phyloP scores from a whole-genome alignment of 2,797 vertebrate genomes.

The Argyrosomus regius region DNA sequence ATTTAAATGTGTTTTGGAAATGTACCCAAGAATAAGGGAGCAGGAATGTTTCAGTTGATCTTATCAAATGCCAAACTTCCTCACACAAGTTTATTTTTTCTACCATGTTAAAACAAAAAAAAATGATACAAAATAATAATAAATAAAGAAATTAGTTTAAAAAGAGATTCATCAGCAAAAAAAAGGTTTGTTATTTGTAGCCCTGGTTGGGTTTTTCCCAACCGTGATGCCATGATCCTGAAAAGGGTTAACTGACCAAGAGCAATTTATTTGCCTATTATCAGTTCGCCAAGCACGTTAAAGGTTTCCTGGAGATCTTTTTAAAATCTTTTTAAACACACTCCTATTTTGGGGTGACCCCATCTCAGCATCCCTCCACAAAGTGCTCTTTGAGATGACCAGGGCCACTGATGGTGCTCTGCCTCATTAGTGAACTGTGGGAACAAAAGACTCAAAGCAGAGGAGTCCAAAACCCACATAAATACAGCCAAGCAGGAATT shows the following conservation, averaged over 20 bases:
- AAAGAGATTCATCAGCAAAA: neutral
- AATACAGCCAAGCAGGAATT: slow-evolving; percentile 67
- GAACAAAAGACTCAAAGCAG: slow-evolving; percentile 51
- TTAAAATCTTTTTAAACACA: slow-evolving; percentile 16
- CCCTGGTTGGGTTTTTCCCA: neutral
- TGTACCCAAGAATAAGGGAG: neutral
- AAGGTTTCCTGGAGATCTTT: slow-evolving; percentile 42
- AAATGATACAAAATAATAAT: neutral
- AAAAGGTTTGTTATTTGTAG: neutral
- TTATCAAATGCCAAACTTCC: neutral
- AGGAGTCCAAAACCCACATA: slow-evolving; percentile 59
- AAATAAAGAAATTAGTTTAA: neutral
- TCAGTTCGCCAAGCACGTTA: slow-evolving; percentile 24
- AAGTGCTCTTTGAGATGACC: slow-evolving; percentile 36
- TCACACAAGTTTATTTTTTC: neutral
- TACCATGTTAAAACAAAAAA: neutral
- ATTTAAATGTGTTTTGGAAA: neutral
- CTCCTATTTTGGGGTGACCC: slow-evolving; percentile 22
- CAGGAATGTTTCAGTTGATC: neutral
- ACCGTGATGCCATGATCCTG: neutral
- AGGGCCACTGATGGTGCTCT: slow-evolving; percentile 31
- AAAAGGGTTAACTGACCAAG: slow-evolving; percentile 18
- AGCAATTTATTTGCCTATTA: slow-evolving; percentile 28
- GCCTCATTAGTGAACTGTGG: slow-evolving; percentile 65
- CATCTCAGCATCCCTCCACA: slow-evolving; percentile 19